Evolutionary conservation across 2,888 invertebrate species (phyloP).

Genomic region (Drosophila histrio): DNA sequence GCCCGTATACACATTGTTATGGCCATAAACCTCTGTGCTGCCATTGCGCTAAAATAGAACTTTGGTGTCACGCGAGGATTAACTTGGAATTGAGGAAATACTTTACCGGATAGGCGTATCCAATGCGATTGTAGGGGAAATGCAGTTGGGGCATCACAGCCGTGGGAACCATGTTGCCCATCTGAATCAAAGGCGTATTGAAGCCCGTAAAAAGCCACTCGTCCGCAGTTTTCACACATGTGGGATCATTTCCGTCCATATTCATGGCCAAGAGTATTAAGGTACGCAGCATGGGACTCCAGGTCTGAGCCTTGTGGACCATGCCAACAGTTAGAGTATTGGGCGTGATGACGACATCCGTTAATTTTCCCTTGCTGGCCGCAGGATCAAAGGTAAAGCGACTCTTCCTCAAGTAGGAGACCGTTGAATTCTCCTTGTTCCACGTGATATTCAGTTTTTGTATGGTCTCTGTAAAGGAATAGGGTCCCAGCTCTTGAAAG

Average conservation of each 20-base stretch:
- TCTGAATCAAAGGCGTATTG: conserved; percentile 88
- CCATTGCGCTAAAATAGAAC: conserved; percentile 89
- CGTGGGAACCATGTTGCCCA: conserved; percentile 84
- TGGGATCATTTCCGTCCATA: conserved; percentile 85
- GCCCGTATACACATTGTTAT: conserved; percentile 91
- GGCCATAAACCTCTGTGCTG: conserved; percentile 83
- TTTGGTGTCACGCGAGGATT: background rate
- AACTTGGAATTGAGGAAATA: background rate
- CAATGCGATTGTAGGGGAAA: conserved; percentile 90
- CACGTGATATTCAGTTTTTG: conserved; percentile 89
- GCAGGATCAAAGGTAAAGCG: conserved; percentile 87
- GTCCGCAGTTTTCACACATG: conserved; percentile 87
- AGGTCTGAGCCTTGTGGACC: conserved; percentile 46
- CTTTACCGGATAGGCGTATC: conserved; percentile 90
- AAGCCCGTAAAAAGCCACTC: conserved; percentile 92
- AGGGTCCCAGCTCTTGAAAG: conserved; percentile 86
- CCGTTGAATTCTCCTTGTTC: conserved; percentile 89
- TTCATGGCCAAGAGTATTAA: conserved; percentile 86
- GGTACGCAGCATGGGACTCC: conserved; percentile 63
- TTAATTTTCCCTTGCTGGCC: conserved; percentile 55
- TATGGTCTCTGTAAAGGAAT: conserved; percentile 87
- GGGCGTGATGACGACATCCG: conserved; percentile 62
- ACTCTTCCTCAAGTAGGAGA: conserved; percentile 88
- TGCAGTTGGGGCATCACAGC: conserved; percentile 85
- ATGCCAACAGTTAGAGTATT: conserved; percentile 71